Conservation (phyloP, 2,113 vertebrate species). For the Athene noctua region DNA sequence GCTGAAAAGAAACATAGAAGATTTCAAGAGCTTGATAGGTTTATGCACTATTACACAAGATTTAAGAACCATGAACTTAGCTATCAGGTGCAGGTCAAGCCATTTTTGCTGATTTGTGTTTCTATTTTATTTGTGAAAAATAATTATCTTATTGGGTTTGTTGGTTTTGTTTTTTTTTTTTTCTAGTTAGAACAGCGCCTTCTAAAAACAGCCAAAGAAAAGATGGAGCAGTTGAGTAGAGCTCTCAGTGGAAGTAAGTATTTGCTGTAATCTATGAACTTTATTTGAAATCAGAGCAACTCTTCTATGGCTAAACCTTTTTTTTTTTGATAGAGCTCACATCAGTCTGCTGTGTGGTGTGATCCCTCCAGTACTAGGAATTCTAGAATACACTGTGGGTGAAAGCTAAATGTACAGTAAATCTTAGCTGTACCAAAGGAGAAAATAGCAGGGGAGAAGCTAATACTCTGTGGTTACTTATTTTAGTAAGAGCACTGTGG, state of each 20-base stretch:
- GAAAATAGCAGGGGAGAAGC: not conserved
- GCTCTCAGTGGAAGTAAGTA: conserved; percentile 92
- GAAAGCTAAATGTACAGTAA: not conserved
- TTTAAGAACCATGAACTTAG: conserved; percentile 99
- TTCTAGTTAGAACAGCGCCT: conserved; percentile 94
- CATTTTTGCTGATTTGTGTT: conserved; percentile 19
- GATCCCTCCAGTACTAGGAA: not conserved
- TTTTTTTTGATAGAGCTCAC: not conserved
- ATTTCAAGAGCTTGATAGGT: conserved; percentile 98
- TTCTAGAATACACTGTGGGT: not conserved
- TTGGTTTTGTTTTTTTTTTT: not conserved
- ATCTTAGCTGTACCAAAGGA: not conserved
- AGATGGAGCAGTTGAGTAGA: conserved; percentile 98
- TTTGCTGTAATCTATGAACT: not conserved
- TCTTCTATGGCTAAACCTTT: not conserved
- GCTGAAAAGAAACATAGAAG: conserved; percentile 97
- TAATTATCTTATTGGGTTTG: not conserved
- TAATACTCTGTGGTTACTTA: not conserved
- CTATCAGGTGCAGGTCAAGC: conserved; percentile 84
- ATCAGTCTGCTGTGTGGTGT: not conserved
- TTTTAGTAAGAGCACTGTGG: not conserved
- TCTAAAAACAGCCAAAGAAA: conserved; percentile 99
- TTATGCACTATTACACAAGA: conserved; percentile 99
- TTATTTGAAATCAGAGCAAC: not conserved
- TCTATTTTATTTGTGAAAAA: not conserved